phyloP scores from a whole-genome alignment of 1,140 invertebrate species.

The Bombus huntii region DNA sequence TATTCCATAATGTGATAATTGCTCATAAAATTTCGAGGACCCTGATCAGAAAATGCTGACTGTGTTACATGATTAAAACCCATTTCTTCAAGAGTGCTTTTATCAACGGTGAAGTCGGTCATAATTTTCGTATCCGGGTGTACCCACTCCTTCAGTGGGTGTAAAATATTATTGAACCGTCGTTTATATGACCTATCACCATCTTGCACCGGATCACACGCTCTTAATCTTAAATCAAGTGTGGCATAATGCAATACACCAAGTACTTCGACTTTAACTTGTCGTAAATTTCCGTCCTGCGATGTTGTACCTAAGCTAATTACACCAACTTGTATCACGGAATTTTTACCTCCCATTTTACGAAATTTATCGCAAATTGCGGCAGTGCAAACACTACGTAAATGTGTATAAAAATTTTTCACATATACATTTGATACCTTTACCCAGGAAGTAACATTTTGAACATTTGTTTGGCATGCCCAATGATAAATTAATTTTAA shows the following conservation, averaged over 20 bases:
- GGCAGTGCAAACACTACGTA: constrained; percentile 90
- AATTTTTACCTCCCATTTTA: constrained; percentile 86
- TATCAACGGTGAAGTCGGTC: constrained; percentile 92
- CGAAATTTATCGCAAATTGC: constrained; percentile 89
- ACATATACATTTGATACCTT: constrained; percentile 91
- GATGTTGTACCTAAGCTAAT: constrained; percentile 95
- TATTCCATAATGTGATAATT: constrained; percentile 94
- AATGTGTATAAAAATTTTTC: constrained; percentile 90
- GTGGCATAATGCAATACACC: constrained; percentile 91
- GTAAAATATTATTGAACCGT: constrained; percentile 88
- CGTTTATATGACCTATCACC: constrained; percentile 90
- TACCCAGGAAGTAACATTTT: constrained; percentile 94
- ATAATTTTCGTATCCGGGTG: constrained; percentile 89
- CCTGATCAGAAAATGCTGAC: constrained; percentile 84
- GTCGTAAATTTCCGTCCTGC: constrained; percentile 90
- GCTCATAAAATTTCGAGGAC: constrained; percentile 84
- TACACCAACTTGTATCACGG: constrained; percentile 88
- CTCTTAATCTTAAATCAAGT: constrained; percentile 88
- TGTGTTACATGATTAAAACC: constrained; percentile 90
- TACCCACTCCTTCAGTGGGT: constrained; percentile 90
- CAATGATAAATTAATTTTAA: constrained; percentile 95
- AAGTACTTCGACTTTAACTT: constrained; percentile 94
- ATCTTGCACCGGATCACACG: constrained; percentile 90
- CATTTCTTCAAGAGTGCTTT: constrained; percentile 88
- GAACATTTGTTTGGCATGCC: constrained; percentile 93